phyloP scores from a whole-genome alignment of 2,797 vertebrate species.

The Heteromormyrus szaboi region DNA sequence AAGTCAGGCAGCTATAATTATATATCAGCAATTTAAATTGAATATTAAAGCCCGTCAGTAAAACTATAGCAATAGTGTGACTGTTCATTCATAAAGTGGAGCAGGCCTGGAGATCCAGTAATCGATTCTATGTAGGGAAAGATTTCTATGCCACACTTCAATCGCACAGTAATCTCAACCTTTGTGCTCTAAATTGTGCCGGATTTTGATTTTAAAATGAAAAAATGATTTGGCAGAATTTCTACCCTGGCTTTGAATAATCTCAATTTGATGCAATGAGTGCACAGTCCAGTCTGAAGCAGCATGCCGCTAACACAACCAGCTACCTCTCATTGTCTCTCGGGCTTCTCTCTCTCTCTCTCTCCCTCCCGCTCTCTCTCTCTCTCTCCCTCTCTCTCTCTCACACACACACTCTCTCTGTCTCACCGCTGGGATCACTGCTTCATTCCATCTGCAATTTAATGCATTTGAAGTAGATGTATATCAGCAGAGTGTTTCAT shows the following conservation, averaged over 20 bases:
- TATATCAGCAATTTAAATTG: conserved; percentile 12
- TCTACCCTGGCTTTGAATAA: conserved; percentile 16
- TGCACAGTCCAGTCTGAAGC: background rate
- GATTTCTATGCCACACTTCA: conserved; percentile 18
- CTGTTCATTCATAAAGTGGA: conserved; percentile 1
- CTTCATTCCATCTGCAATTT: conserved; percentile 20
- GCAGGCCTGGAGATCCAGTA: background rate
- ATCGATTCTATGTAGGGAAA: conserved; percentile 18
- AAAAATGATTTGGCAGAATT: background rate
- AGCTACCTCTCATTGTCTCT: conserved; percentile 7
- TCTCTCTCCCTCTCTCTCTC: background rate
- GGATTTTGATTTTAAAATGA: conserved; percentile 16
- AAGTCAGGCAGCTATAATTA: background rate
- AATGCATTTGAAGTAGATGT: conserved; percentile 24
- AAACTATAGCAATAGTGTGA: background rate
- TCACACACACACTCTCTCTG: background rate
- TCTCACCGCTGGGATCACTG: conserved; percentile 15
- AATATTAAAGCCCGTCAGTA: background rate
- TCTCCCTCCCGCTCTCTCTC: background rate
- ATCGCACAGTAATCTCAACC: conserved; percentile 13
- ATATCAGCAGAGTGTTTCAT: conserved; percentile 15
- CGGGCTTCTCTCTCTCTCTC: background rate
- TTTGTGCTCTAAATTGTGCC: conserved; percentile 16
- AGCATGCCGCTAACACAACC: background rate
- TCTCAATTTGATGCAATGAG: conserved; percentile 1